Conservation (phyloP, 2,888 invertebrate species). For the Platycnemis pennipes region DNA sequence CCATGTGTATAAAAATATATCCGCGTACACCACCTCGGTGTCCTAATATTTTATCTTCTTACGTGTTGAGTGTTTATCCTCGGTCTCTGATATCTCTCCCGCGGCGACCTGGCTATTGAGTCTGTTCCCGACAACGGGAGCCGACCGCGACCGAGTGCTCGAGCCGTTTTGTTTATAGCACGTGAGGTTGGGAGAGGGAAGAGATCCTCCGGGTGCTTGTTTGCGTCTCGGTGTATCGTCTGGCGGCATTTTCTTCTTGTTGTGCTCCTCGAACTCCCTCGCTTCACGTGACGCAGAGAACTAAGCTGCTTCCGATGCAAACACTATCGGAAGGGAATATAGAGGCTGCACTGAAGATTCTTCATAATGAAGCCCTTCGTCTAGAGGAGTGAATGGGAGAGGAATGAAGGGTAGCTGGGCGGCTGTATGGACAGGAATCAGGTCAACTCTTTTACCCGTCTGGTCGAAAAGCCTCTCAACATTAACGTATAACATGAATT, state of each 20-base stretch:
- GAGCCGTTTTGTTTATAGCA: not conserved
- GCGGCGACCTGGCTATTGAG: not conserved
- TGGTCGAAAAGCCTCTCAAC: too few relatives aligned
- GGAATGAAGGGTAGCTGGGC: too few relatives aligned
- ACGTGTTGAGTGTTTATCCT: too few relatives aligned
- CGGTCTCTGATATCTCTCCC: too few relatives aligned
- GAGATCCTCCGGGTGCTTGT: not conserved
- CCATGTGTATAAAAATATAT: too few relatives aligned
- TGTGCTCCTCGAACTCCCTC: not conserved
- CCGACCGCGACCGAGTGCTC: not conserved
- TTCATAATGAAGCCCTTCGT: too few relatives aligned
- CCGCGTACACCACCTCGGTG: too few relatives aligned
- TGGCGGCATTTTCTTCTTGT: not conserved
- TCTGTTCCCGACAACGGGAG: not conserved
- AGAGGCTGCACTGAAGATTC: not conserved
- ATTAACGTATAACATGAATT: too few relatives aligned
- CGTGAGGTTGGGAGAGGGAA: not conserved
- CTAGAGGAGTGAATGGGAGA: too few relatives aligned
- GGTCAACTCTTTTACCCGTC: too few relatives aligned
- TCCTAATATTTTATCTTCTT: too few relatives aligned
- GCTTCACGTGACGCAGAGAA: not conserved
- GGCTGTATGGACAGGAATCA: too few relatives aligned
- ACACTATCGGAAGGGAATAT: not conserved
- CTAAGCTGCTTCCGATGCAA: not conserved
- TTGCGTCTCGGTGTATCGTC: not conserved